Evolutionary conservation across 2,113 vertebrate species (phyloP).

Genomic region (Gymnobelideus leadbeateri): DNA sequence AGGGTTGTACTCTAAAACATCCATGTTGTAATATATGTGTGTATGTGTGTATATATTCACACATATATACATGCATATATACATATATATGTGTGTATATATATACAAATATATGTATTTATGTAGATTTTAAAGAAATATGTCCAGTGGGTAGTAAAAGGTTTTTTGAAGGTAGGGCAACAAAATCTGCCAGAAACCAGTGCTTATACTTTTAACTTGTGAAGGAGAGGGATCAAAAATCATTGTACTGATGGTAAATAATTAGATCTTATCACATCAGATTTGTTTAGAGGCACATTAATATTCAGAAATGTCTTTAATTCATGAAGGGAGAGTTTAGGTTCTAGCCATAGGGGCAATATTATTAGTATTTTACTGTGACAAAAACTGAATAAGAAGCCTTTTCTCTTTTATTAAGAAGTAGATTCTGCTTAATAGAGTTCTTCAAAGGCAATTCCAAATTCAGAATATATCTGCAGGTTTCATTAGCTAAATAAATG

Average conservation of each 20-base stretch:
- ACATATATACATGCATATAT: no score
- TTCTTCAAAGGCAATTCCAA: neutral
- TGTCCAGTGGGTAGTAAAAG: neutral
- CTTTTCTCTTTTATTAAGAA: neutral
- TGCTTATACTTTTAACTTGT: neutral
- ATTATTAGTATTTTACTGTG: neutral
- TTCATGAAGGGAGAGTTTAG: neutral
- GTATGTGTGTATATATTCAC: no score
- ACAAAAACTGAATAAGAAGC: neutral
- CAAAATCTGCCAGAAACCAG: neutral
- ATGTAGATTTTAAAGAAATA: neutral
- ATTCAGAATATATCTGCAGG: neutral
- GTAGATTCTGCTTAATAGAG: neutral
- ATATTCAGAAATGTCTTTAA: neutral
- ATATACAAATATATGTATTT: neutral
- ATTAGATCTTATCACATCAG: neutral
- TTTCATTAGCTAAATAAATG: no score
- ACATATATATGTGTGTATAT: no score
- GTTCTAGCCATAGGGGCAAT: neutral
- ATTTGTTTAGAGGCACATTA: neutral
- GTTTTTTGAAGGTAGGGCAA: neutral
- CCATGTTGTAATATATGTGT: neutral
- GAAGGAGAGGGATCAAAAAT: neutral
- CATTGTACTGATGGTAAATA: neutral
- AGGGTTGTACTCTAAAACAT: neutral